A percentile compares a stretch with the other conserved stretches of the same genome.
Conservation (phyloP, 30 jellyfish, hydroid and myxozoan species). For the Sanderia malayensis region DNA sequence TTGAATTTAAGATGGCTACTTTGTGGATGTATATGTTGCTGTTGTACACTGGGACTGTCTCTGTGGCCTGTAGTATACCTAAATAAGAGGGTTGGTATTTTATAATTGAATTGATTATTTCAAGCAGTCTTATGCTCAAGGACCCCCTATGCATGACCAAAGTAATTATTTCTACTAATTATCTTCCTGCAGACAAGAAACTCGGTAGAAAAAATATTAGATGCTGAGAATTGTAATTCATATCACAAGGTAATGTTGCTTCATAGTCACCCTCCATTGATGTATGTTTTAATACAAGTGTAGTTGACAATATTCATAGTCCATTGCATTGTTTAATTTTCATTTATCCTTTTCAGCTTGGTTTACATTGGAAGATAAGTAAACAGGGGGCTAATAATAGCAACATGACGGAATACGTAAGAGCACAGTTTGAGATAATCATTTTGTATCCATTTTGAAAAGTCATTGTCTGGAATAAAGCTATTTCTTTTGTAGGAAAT, state of each 20-base stretch:
- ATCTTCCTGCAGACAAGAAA: conserved; percentile 91
- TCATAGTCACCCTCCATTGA: neutral
- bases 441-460: too few species aligned
- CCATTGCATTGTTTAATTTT: neutral
- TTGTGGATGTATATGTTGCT: conserved; percentile 96
- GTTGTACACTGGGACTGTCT: conserved; percentile 96
- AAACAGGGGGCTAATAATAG: conserved; percentile 75
- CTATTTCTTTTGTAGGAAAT: too few species aligned
- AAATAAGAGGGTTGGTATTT: conserved; percentile 79
- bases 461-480: too few species aligned
- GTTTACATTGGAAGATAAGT: conserved; percentile 77
- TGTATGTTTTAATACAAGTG: neutral
- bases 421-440: too few species aligned
- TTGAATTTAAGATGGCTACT: conserved; percentile 88
- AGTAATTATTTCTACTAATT: too few species aligned
- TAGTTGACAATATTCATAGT: neutral
- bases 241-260: conserved; percentile 77
- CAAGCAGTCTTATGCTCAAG: neutral
- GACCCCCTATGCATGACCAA: too few species aligned
- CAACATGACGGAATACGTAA: conserved; percentile 96
- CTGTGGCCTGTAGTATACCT: conserved; percentile 98
- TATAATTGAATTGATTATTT: neutral
- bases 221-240: conserved; percentile 75
- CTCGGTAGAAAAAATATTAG: conserved; percentile 77
- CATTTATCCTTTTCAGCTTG: conserved; percentile 53